These are phyloP conservation scores for Rhinoderma darwinii DNA, from an alignment of 2,113 vertebrate genomes.

Conservation along the genomic window DNA sequence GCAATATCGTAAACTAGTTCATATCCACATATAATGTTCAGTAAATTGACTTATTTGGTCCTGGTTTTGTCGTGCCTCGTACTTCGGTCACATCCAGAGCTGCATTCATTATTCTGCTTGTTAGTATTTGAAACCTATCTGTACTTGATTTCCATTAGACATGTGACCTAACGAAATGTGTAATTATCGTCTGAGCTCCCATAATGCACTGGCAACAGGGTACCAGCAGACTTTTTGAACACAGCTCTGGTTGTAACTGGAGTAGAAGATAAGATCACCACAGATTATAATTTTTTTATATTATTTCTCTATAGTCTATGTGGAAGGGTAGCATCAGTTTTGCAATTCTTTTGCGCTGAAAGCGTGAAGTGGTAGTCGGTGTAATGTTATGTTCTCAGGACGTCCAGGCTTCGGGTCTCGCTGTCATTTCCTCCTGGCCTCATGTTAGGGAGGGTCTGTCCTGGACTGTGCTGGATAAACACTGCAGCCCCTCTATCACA, in stretches of 20 bases:
- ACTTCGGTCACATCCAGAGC: not conserved
- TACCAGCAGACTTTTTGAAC: not conserved
- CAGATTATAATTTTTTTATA: too few relatives aligned
- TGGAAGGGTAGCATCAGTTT: too few relatives aligned
- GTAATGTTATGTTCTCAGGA: not conserved
- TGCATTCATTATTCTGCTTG: not conserved
- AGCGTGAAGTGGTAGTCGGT: not conserved
- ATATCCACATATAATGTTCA: too few relatives aligned
- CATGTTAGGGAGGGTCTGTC: not conserved
- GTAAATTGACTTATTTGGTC: too few relatives aligned
- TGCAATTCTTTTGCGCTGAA: too few relatives aligned
- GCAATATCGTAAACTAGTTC: too few relatives aligned
- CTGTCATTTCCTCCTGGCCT: not conserved
- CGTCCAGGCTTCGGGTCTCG: too few relatives aligned
- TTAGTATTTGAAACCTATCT: not conserved
- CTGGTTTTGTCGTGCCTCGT: too few relatives aligned
- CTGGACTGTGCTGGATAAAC: slow-evolving; percentile 23
- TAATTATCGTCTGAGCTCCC: not conserved
- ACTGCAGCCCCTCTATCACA: slow-evolving; percentile 17
- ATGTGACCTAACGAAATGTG: too few relatives aligned
- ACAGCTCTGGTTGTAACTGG: not conserved
- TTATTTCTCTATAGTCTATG: too few relatives aligned
- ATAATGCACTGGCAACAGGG: not conserved
- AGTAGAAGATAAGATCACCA: too few relatives aligned
- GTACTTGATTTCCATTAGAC: not conserved